Conservation (phyloP, 2,113 vertebrate species). For the Felis chaus region DNA sequence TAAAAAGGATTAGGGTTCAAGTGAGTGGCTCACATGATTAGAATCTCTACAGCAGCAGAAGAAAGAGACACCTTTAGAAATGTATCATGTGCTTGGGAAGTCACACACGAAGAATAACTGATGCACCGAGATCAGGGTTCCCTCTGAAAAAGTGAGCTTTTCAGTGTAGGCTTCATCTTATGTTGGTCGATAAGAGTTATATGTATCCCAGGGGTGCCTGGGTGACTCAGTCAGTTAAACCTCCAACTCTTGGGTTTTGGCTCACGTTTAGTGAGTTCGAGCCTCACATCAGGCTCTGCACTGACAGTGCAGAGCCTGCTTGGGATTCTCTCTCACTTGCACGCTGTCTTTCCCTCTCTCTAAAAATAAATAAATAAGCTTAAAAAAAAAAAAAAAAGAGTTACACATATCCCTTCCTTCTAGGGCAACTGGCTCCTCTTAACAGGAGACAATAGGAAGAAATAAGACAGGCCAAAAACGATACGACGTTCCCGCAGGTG, state of each 20-base stretch:
- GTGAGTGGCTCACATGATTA: not conserved
- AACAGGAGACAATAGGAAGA: not conserved
- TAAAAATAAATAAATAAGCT: too few species aligned
- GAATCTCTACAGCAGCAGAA: not conserved
- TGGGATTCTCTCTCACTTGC: too few species aligned
- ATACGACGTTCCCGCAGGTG: not conserved
- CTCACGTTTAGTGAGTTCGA: too few species aligned
- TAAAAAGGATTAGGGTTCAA: constrained; percentile 27
- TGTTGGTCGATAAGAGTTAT: not conserved
- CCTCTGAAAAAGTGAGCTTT: not conserved
- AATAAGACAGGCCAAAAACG: not conserved
- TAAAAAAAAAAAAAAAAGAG: not conserved
- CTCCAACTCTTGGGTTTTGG: too few species aligned
- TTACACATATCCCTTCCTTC: not conserved
- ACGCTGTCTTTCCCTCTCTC: too few species aligned
- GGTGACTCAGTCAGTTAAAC: too few species aligned
- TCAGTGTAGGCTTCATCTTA: not conserved
- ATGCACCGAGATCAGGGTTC: not conserved
- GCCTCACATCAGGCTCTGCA: too few species aligned
- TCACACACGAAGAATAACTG: not conserved
- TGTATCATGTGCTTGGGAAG: not conserved
- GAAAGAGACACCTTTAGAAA: not conserved
- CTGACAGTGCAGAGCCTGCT: too few species aligned
- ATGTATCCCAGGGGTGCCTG: too few species aligned
- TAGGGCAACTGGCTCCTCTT: not conserved